These are phyloP conservation scores for Bactericera cockerelli DNA, from an alignment of 1,140 invertebrate species.

Conservation along the genomic window DNA sequence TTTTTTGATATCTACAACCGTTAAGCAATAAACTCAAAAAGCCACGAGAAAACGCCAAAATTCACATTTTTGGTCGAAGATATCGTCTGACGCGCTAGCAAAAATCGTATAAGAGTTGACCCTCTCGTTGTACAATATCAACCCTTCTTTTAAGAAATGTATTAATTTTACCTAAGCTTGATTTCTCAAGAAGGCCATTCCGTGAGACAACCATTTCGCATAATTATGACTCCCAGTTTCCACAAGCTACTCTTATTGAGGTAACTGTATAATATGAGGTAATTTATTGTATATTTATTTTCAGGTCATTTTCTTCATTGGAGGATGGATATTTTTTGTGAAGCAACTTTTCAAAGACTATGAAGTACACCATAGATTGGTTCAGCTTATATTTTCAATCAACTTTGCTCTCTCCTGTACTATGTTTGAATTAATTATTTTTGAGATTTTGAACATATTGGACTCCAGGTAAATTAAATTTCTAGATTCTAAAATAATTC, in stretches of 20 bases:
- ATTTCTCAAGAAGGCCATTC: background rate
- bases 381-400: slow-evolving; percentile 90
- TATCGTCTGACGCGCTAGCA: no score
- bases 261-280: slow-evolving; percentile 11
- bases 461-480: slow-evolving; percentile 59
- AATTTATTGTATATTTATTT: slow-evolving; percentile 29
- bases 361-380: slow-evolving; percentile 87
- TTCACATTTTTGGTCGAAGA: no score
- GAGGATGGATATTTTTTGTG: slow-evolving; percentile 97
- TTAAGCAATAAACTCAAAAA: no score
- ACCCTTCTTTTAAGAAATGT: background rate
- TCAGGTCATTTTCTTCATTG: slow-evolving; percentile 84
- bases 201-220: background rate
- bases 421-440: slow-evolving; percentile 99
- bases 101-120: no score
- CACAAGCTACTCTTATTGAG: background rate
- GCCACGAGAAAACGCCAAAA: no score
- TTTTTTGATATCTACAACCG: no score
- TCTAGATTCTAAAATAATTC: no score
- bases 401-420: slow-evolving; percentile 96
- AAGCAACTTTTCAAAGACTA: slow-evolving; percentile 97
- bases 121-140: no score
- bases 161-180: slow-evolving; percentile 6
- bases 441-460: slow-evolving; percentile 92
- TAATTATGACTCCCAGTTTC: background rate